Evolutionary conservation across 2,888 invertebrate genomes (phyloP), one percentile per base, ranked within the genome.

Genomic region (Caenorhabditis afra): DNA sequence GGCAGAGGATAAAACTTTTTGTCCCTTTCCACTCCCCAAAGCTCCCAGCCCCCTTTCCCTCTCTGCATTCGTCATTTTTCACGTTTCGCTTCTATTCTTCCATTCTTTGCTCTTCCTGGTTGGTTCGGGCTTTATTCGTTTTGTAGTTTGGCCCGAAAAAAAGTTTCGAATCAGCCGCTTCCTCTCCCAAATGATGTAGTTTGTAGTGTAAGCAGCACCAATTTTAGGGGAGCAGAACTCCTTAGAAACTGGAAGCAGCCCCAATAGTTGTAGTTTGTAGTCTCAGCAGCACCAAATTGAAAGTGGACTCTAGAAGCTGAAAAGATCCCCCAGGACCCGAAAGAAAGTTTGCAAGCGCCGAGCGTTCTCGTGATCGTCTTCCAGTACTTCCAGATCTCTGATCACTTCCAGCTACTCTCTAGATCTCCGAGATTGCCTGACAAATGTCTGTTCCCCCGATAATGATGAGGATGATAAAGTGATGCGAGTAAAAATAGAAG

Each of bases 401-500:
- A 35, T 59, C 44, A 23, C 16, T 18, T 44, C 39, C 29, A 29
- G 29, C 29, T 29, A 29, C 29, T 29, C 29, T 41, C 41, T 41
- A 3, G 41, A 11, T 41, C 11, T 11, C 41, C 11, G 2, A 11
- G 11, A 11, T 8, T 29, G 4, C 11, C 3, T 41, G 41, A 41
- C 41, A 14, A 41, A 41, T 41, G 41, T 14, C 41, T 41, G 4
- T 11, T 41, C 14, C 14, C 2, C 22, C 29, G 52, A 52, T 52
- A 52, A 52, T n/a, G 29, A 29, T n/a, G 52, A 7, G 29, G 7
- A 52, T 52, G 52, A 52, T 52, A 8, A 52, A 52, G 11, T 52
- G 29, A n/a, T 16, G 44, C 14, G 29, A 29, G 52, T 52, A 52
- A 52, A 52, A 52, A 29, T 52, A 52, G 29, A 52, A 29, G 23